A percentile compares a stretch with the other conserved stretches of the same genome.
phyloP scores from a whole-genome alignment of 2,797 vertebrate species.

The Pachyuromys duprasi region DNA sequence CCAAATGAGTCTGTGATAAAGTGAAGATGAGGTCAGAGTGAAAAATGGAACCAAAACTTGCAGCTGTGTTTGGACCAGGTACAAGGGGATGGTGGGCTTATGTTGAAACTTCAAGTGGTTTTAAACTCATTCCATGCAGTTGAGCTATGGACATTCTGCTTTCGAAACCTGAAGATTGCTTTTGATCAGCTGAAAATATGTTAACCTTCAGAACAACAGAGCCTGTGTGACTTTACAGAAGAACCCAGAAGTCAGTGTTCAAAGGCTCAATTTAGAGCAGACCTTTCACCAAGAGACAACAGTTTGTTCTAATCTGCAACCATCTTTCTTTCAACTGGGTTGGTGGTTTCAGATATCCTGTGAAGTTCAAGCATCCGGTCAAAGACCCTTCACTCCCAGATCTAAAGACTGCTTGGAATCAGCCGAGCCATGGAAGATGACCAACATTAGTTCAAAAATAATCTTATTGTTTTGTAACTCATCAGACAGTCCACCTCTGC shows the following conservation, averaged over 20 bases:
- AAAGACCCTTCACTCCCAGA: constrained; percentile 10
- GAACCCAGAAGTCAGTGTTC: not conserved
- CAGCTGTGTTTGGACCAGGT: not conserved
- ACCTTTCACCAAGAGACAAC: not conserved
- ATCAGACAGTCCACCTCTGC: not conserved
- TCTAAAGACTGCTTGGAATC: not conserved
- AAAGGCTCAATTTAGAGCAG: not conserved
- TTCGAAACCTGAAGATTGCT: not conserved
- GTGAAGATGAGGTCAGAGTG: not conserved
- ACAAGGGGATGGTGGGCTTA: not conserved
- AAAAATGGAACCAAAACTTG: not conserved
- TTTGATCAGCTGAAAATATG: not conserved
- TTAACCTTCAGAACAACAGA: not conserved
- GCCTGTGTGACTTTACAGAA: not conserved
- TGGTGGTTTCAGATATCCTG: not conserved
- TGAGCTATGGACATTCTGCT: not conserved
- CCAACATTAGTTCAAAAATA: not conserved
- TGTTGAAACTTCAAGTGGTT: not conserved
- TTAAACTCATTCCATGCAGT: not conserved
- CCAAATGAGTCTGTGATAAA: not conserved
- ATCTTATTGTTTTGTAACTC: not conserved
- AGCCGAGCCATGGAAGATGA: not conserved
- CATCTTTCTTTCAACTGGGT: not conserved
- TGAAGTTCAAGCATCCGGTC: not conserved
- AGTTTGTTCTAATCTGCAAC: not conserved